Evolutionary conservation across 2,113 vertebrate genomes (phyloP), one percentile per base, ranked within the genome.

Genomic region (Thalassoma bifasciatum): DNA sequence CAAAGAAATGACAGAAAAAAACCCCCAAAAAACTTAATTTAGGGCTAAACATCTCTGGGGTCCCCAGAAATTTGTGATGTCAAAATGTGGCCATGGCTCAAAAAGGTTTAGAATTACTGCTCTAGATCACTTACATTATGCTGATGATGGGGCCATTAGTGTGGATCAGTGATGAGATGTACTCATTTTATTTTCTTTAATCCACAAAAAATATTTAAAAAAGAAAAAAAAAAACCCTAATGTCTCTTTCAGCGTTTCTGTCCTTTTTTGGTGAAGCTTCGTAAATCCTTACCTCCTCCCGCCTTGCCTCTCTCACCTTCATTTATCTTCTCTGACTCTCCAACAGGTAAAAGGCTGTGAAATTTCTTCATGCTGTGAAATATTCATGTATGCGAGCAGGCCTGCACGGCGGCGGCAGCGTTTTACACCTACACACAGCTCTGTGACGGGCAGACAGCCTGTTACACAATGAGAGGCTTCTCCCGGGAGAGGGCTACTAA

Each of bases 391-490:
- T 88, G 84, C 83, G 76, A 74, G 74, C 22, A 19, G 63, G 76
- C 61, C 77, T 74, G 77, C 47, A 52, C 50, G 1, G 11, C 52
- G 13, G 51, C 50, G 1, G 11, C 52, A 11, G 51, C 24, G 38
- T 79, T 92, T 82, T 81, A 89, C 87, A 91, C 89, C 88, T 88
- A 79, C 88, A 89, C 86, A 86, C 75, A 75, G 78, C 75, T 37
- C 66, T 62, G 70, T 84, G 86, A 89, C 71, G 82, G 87, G 56
- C 86, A 89, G 90, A 91, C 80, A 75, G 85, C 85, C 90, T 84
- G 87, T 91, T 91, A 90, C 84, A 89, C 88, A 91, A 91, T 88
- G 69, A 89, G 80, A 85, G 81, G 78, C 71, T 79, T 86, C 42
- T 89, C 84, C 82, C 80, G 49, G 58, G 81, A 88, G 84, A 86